Evolutionary conservation across 2,113 vertebrate species (phyloP), one percentile per base, ranked within the genome.

Genomic region (Leptocoma aspasia): DNA sequence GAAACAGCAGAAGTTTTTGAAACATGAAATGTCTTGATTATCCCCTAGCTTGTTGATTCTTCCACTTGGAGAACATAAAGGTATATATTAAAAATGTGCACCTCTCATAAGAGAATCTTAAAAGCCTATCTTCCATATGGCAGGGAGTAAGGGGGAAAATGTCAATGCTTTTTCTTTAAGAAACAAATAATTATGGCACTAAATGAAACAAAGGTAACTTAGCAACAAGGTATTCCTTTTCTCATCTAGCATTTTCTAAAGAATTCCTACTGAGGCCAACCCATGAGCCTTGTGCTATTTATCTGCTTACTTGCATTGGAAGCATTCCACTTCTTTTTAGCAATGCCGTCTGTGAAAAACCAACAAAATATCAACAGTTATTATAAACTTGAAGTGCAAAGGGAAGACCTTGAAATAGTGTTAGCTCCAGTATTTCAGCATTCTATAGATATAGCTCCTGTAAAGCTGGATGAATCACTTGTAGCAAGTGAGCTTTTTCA

Each of bases 201-300:
- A 95, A 97, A 91, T 95, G 84, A 96, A 90, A 95, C 79, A 96
- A 96, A 96, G 77, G 95, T 95, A 96, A 49, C 94, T 94, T 96
- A 96, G 97, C 86, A 97, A 94, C 91, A 81, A 42, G 71, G 26
- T 83, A 73, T 90, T 97, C 33, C 37, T 90, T 87, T 96, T 83
- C 84, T 90, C 63, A 68, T 89, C 47, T 42, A 86, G 35, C 42
- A 49, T 87, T 94, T 96, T 95, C 91, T 68, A 33, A 95, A 95
- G 78, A 82, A 77, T 86, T 86, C 60, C 76, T 80, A 39, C 56
- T 52, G 82, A 81, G 59, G 49, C 37, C 59, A 73, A 39, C 30
- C 39, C 47, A 42, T 35, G 50, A 92, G 77, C 35, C 20, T 64
- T 66, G 52, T 37, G 30, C 41, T 79, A 28, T 90, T 95, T 96